A percentile compares a stretch with the other conserved stretches of the same genome.
These are phyloP conservation scores for Volucella bombylans DNA, from an alignment of 2,888 invertebrate species.

Conservation along the genomic window DNA sequence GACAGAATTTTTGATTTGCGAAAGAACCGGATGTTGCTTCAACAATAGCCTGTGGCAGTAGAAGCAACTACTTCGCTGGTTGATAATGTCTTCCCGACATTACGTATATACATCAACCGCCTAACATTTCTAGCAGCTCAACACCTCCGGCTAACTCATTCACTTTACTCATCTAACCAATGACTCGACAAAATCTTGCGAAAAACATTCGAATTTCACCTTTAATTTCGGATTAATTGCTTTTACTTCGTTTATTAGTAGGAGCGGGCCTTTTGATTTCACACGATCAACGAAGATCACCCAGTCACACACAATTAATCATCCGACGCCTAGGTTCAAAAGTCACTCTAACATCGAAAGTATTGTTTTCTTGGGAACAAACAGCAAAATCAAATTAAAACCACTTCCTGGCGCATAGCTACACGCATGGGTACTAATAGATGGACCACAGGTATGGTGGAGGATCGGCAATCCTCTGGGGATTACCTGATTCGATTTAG, in stretches of 20 bases:
- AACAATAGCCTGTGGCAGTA: background rate
- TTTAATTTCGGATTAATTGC: constrained; percentile 57
- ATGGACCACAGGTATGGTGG: constrained; percentile 23
- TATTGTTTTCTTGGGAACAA: constrained; percentile 16
- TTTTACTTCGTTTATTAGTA: constrained; percentile 43
- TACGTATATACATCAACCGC: constrained; percentile 12
- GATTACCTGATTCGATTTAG: background rate
- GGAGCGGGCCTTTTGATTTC: constrained; percentile 60
- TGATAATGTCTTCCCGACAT: background rate
- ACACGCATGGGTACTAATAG: constrained; percentile 1
- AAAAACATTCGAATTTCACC: constrained; percentile 33
- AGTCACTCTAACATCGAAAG: constrained; percentile 14
- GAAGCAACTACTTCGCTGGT: constrained; percentile 41
- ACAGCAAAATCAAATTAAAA: constrained; percentile 27
- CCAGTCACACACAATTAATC: constrained; percentile 61
- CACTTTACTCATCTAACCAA: background rate
- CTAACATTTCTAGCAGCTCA: constrained; percentile 34
- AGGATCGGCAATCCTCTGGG: constrained; percentile 10
- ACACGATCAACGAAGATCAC: constrained; percentile 59
- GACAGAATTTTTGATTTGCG: background rate
- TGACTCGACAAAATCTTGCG: constrained; percentile 44
- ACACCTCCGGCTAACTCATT: constrained; percentile 50
- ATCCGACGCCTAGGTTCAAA: constrained; percentile 18
- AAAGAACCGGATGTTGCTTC: background rate
- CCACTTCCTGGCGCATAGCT: constrained; percentile 61